A percentile compares a stretch with the other conserved stretches of the same genome.
Conservation (phyloP, 2,888 invertebrate species). For the Venusia cambrica region DNA sequence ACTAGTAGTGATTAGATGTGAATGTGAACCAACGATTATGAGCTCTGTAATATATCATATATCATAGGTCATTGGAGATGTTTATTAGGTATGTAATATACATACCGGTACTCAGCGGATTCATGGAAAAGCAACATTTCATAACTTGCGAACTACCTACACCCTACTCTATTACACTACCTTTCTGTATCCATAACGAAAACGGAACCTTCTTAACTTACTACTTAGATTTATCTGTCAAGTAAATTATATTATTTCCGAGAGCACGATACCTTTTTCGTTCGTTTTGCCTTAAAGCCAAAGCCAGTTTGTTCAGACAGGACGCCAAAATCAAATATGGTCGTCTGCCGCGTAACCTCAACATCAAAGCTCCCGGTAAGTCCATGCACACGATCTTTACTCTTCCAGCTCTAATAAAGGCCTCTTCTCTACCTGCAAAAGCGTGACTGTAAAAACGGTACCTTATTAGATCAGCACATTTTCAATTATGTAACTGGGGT, state of each 20-base stretch:
- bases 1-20: too few species aligned
- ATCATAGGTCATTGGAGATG: too few species aligned
- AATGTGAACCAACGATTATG: too few species aligned
- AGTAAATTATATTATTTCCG: conserved; percentile 12
- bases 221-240: neutral
- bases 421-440: conserved; percentile 60
- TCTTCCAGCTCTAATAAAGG: conserved; percentile 55
- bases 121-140: too few species aligned
- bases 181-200: too few species aligned
- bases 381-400: conserved; percentile 63
- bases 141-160: too few species aligned
- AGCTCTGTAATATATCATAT: too few species aligned
- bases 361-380: conserved; percentile 61
- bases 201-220: neutral
- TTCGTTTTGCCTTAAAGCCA: conserved; percentile 42
- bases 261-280: conserved; percentile 48
- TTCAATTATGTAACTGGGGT: conserved; percentile 21
- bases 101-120: too few species aligned
- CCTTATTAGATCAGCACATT: conserved; percentile 22
- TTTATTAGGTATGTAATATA: too few species aligned
- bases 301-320: conserved; percentile 38
- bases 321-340: conserved; percentile 67
- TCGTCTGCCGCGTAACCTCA: conserved; percentile 59
- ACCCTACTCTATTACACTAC: too few species aligned
- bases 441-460: conserved; percentile 21